A percentile compares a stretch with the other conserved stretches of the same genome.
Conservation (phyloP, 2,888 invertebrate genomes). For the Orchesella flavescens region DNA sequence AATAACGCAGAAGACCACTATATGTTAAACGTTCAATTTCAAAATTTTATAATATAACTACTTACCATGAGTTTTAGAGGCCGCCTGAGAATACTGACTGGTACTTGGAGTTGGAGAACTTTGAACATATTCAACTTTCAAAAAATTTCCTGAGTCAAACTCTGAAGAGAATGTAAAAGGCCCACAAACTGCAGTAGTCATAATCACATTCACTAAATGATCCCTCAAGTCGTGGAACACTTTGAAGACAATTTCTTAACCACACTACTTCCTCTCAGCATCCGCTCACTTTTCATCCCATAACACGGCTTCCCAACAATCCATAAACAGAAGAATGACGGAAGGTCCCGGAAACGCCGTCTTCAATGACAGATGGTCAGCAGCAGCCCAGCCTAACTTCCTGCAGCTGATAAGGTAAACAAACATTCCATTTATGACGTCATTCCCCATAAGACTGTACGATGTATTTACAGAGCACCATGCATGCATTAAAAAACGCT, state of each 20-base stretch:
- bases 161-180: conserved; percentile 88
- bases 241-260: neutral
- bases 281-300: neutral
- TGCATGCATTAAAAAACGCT: too few species aligned
- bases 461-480: too few species aligned
- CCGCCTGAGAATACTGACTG: conserved; percentile 20
- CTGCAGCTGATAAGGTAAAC: neutral
- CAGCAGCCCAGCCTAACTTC: too few species aligned
- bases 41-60: neutral
- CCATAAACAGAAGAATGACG: too few species aligned
- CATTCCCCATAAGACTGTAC: too few species aligned
- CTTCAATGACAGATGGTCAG: too few species aligned
- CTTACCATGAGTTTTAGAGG: conserved; percentile 21
- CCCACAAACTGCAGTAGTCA: conserved; percentile 76
- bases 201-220: conserved; percentile 39
- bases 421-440: too few species aligned
- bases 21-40: too few species aligned
- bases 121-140: conserved; percentile 82
- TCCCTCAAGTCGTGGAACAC: neutral
- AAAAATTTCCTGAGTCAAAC: conserved; percentile 93
- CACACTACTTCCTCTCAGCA: neutral
- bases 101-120: conserved; percentile 20
- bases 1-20: neutral
- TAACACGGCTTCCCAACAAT: neutral
- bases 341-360: too few species aligned